These are phyloP conservation scores for Amblyjoppa proteus DNA, from an alignment of 2,888 invertebrate genomes.

Conservation along the genomic window DNA sequence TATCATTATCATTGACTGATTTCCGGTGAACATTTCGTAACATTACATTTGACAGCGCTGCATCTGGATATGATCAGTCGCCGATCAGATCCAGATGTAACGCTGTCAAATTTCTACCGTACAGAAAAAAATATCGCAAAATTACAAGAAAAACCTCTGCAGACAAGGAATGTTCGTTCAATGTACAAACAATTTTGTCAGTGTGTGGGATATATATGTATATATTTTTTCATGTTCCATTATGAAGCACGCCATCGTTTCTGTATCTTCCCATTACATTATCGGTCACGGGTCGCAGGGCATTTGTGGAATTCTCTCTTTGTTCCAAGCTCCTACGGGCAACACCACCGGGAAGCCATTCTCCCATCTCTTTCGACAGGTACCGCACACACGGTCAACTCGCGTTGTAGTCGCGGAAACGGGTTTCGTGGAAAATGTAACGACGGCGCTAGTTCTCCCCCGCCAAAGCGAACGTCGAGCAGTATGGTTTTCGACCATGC, in stretches of 20 bases:
- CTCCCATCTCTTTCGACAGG: constrained; percentile 3
- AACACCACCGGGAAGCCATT: constrained; percentile 42
- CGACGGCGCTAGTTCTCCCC: constrained; percentile 2
- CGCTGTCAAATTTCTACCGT: too few species aligned
- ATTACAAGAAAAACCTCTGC: too few species aligned
- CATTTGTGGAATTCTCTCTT: constrained; percentile 6
- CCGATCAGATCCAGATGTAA: too few species aligned
- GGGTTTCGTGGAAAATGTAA: constrained; percentile 60
- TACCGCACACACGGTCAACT: constrained; percentile 4
- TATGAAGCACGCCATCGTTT: constrained; percentile 24
- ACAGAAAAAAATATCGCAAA: too few species aligned
- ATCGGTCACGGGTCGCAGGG: constrained; percentile 3
- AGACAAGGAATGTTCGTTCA: too few species aligned
- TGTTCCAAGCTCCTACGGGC: constrained; percentile 27
- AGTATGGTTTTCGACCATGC: constrained; percentile 56
- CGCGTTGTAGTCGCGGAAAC: constrained; percentile 36
- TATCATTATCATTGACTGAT: too few species aligned
- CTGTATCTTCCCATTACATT: constrained; percentile 43
- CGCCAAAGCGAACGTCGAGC: constrained; percentile 32
- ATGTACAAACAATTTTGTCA: too few species aligned
- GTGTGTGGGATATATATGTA: not conserved
- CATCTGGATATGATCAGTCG: too few species aligned
- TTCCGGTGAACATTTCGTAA: too few species aligned
- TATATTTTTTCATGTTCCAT: constrained; percentile 7
- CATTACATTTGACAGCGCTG: too few species aligned